Base-by-base conservation (phyloP, 2,888 invertebrate species). In the Scaptomyza parva region DNA sequence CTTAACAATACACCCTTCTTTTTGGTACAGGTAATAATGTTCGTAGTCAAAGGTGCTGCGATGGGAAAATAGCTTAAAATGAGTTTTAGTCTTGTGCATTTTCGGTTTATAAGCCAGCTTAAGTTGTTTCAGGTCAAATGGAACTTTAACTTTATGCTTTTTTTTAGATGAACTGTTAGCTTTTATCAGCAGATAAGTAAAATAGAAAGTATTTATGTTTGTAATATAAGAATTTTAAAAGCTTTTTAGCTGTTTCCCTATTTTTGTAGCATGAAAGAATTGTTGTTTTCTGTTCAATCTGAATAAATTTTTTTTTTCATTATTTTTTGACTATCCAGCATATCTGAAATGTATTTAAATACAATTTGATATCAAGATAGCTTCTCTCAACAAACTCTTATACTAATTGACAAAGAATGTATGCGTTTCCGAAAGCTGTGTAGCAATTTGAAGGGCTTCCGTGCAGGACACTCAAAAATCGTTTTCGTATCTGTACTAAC, bases 391-490 rank as follows among this genome's bases (percentile, higher is more conserved):
- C n/a, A n/a, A n/a, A n/a, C n/a, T n/a, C n/a, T n/a, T n/a, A n/a
- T n/a, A n/a, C n/a, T n/a, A n/a, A 22, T 22, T 22, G 26, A 26
- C 30, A 4, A 17, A 4, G 17, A 12, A 7, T 1, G 11, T n/a
- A 26, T n/a, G 17, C 7, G 9, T 24, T 8, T 30, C 2, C 37
- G 24, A 39, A 47, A 18, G 6, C 12, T n/a, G 14, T 9, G 22
- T 9, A 51, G 28, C 22, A 18, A 2, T 18, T 30, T 11, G 11
- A 40, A 11, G 22, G 18, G 26, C n/a, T n/a, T n/a, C 3, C 6
- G 8, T 50, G 14, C 20, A 9, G 17, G 11, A 33, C 37, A 53
- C 43, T 54, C 41, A 39, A 59, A 35, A 69, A 18, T 28, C 24
- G 17, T 18, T 37, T 17, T 4, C 8, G n/a, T 22, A 45, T 40